Conservation (phyloP, 2,888 invertebrate species). For the Agrotis segetum region DNA sequence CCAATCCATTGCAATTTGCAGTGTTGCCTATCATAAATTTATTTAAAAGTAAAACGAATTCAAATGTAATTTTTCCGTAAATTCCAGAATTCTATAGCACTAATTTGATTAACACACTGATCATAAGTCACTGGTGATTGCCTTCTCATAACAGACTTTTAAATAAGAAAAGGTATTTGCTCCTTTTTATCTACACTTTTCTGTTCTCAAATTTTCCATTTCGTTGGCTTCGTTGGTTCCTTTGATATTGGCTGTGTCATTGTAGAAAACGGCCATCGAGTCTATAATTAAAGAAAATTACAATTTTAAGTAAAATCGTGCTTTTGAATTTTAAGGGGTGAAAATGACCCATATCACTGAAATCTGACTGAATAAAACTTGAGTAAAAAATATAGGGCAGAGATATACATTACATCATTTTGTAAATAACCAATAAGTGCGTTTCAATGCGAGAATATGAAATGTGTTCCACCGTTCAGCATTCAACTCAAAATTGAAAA, state of each 20-base stretch:
- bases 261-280: no score
- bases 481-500: constrained; percentile 23
- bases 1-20: constrained; percentile 34
- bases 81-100: neutral
- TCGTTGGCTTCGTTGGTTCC: no score
- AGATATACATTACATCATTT: neutral
- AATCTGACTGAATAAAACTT: neutral
- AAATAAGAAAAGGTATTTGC: no score
- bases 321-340: neutral
- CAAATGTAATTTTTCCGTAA: neutral
- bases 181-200: no score
- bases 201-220: no score
- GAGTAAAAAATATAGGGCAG: neutral
- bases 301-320: neutral
- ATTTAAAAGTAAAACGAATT: neutral
- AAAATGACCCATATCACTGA: neutral
- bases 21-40: constrained; percentile 1
- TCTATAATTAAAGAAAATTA: no score
- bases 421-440: neutral
- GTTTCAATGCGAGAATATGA: constrained; percentile 2
- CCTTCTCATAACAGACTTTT: no score
- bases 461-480: neutral
- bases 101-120: neutral
- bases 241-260: no score
- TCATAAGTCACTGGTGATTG: neutral